These are phyloP conservation scores for Misgurnus anguillicaudatus DNA, from an alignment of 2,113 vertebrate genomes.

Conservation along the genomic window DNA sequence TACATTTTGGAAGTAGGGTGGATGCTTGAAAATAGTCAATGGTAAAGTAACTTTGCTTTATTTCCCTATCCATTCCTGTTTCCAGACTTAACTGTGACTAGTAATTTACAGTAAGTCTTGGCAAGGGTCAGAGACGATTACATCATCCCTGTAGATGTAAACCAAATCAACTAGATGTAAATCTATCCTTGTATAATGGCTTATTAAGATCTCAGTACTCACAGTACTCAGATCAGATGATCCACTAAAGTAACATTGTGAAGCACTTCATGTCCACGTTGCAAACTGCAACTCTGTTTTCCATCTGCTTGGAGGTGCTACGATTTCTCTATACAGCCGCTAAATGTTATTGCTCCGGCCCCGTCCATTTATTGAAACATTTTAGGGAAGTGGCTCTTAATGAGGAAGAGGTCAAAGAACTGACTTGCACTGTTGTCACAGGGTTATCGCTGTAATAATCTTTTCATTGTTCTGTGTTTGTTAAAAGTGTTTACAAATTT, in stretches of 20 bases:
- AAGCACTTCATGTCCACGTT: not conserved
- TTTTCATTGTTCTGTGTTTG: slow-evolving; percentile 32
- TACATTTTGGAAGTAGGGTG: not conserved
- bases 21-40: not conserved
- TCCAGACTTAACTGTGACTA: slow-evolving; percentile 9
- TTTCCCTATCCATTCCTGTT: not conserved
- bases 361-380: too few species aligned
- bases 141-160: slow-evolving; percentile 7
- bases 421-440: not conserved
- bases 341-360: too few species aligned
- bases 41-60: not conserved
- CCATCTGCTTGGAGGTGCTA: not conserved
- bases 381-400: too few species aligned
- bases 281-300: not conserved
- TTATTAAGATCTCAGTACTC: not conserved
- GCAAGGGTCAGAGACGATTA: slow-evolving; percentile 2
- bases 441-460: slow-evolving; percentile 11
- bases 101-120: not conserved
- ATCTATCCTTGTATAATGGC: slow-evolving; percentile 16
- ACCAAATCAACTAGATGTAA: slow-evolving; percentile 24
- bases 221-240: not conserved
- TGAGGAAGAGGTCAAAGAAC: not conserved
- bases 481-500: slow-evolving; percentile 37
- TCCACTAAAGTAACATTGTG: not conserved
- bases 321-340: not conserved